Percentiles rank a stretch among this genome's conserved stretches.
Conservation (phyloP, 1,140 invertebrate genomes). For the Drosophila sp. region DNA sequence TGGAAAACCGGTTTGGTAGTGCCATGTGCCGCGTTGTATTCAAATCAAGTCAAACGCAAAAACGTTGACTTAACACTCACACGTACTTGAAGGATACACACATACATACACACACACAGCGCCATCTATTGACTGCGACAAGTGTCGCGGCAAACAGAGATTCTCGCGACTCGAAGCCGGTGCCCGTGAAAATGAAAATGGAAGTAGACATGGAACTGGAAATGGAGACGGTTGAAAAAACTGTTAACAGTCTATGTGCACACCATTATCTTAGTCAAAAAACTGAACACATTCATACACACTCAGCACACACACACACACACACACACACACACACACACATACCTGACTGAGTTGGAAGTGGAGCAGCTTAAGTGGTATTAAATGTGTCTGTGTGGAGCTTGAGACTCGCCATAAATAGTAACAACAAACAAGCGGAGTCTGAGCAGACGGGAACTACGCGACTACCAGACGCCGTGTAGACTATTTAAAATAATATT, state of each 20-base stretch:
- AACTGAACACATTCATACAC: neutral
- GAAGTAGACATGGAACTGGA: neutral
- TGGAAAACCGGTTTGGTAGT: neutral
- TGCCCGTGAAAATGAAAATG: conserved; percentile 20
- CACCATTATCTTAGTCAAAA: conserved; percentile 13
- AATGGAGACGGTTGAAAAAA: no score
- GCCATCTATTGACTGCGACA: conserved; percentile 30
- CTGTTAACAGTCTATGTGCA: conserved; percentile 21
- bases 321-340: no score
- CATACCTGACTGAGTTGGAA: conserved; percentile 11
- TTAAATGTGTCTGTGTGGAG: conserved; percentile 33
- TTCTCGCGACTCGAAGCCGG: conserved; percentile 14
- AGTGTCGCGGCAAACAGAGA: conserved; percentile 37
- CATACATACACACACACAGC: conserved; percentile 9
- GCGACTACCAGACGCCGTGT: conserved; percentile 13
- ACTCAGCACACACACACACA: neutral
- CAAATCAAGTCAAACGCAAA: conserved; percentile 67
- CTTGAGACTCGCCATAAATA: conserved; percentile 20
- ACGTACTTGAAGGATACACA: conserved; percentile 34
- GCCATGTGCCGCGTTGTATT: conserved; percentile 29
- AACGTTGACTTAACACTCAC: conserved; percentile 72
- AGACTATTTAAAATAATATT: conserved; percentile 12
- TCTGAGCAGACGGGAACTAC: no score
- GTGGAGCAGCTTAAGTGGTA: conserved; percentile 28
- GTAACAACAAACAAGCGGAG: conserved; percentile 9